Base-by-base conservation (phyloP, 2,888 invertebrate species). In the Drosophila subquinaria region DNA sequence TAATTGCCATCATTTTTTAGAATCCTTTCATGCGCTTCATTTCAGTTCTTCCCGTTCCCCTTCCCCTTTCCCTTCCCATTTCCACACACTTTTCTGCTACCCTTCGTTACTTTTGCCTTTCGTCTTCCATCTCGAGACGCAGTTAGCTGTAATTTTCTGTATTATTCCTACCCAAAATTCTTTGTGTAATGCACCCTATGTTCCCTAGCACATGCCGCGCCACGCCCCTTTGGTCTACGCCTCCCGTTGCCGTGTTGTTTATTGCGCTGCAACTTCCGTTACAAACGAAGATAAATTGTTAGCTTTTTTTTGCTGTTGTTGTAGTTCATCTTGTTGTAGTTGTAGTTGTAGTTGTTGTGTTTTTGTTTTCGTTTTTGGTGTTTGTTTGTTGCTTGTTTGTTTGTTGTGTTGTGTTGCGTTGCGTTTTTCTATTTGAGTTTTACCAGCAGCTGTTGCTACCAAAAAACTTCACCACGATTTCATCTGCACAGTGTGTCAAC, bases 251-350 rank as follows among this genome's bases (percentile, higher is more conserved):
- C 62, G 80, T 73, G 89, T 83, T 83, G 83, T 83, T 83, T 83
- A 83, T 88, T 86, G 87, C 87, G 81, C 69, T 83, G 83, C 89
- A 85, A 84, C 85, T 89, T 85, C 89, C 85, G 85, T 73, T 77
- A 65, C 88, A 87, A 85, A 85, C 85, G 85, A 85, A 85, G 85
- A 85, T 85, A 89, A 84, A 89, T 85, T 84, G 88, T 89, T 82
- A 42, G 79, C 61, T 74, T 67, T 63, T 70, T 68, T 78, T 50
- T 60, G 60, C 48, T 64, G 17, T 52, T n/a, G n/a, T 60, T 71
- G 35, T 33, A 17, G 17, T 17, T 17, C 17, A 17, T 17, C 17
- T 17, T 61, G 9, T 40, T 64, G 53, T 40, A 6, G 35, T 50
- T 66, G 60, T 52, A 57, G 23, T 55, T 38, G n/a, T 63, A 69